Conservation (phyloP, 2,113 vertebrate genomes). For the Anoura caudifer region DNA sequence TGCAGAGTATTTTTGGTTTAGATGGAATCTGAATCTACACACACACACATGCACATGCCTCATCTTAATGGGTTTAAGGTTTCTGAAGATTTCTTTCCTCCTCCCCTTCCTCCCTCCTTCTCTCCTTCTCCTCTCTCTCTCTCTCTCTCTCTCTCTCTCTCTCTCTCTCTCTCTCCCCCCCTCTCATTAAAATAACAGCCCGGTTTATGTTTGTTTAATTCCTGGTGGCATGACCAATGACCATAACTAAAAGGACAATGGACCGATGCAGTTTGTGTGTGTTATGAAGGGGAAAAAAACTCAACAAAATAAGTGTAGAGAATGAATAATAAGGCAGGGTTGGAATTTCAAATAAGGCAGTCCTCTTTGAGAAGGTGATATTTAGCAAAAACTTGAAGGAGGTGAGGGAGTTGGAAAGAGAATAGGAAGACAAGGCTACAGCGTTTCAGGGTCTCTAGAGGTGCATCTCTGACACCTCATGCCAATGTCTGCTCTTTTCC, state of each 20-base stretch:
- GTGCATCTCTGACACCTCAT: background rate
- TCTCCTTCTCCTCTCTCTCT: no score
- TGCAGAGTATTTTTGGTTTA: background rate
- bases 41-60: background rate
- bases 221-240: background rate
- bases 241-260: background rate
- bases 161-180: background rate
- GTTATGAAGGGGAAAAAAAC: background rate
- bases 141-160: background rate
- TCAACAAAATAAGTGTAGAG: background rate
- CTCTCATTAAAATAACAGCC: background rate
- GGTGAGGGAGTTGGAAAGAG: background rate
- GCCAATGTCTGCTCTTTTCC: background rate
- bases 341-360: background rate
- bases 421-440: background rate
- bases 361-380: conserved; percentile 16
- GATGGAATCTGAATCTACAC: background rate
- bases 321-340: background rate
- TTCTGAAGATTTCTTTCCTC: background rate
- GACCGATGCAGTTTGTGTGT: background rate
- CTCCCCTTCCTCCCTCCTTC: background rate
- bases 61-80: background rate
- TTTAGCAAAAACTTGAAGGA: background rate
- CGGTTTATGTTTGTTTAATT: background rate
- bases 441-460: background rate